Conservation (phyloP, 2,113 vertebrate genomes). For the Stomatorhinus ivindoensis region DNA sequence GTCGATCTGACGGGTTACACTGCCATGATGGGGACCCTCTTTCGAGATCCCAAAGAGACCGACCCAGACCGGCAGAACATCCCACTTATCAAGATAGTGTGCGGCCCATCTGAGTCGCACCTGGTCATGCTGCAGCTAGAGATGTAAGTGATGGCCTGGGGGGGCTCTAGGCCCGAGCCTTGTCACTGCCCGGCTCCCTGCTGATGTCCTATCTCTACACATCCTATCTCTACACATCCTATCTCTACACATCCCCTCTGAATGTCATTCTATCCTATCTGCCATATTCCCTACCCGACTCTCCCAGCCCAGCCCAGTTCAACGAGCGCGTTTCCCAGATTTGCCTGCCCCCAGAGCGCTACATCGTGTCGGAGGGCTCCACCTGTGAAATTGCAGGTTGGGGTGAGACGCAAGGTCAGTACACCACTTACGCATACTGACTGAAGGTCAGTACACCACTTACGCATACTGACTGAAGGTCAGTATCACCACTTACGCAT, state of each 20-base stretch:
- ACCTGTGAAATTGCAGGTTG: slow-evolving; percentile 87
- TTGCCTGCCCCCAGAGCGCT: slow-evolving; percentile 84
- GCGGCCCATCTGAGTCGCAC: slow-evolving; percentile 80
- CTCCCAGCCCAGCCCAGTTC: slow-evolving; percentile 65
- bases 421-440: too few relatives aligned
- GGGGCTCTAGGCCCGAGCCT: not conserved
- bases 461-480: too few relatives aligned
- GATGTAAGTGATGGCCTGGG: slow-evolving; percentile 48
- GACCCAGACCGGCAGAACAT: slow-evolving; percentile 73
- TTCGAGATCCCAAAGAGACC: slow-evolving; percentile 63
- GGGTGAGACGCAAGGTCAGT: slow-evolving; percentile 82
- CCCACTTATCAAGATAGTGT: slow-evolving; percentile 69
- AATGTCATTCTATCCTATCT: not conserved
- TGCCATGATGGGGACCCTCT: slow-evolving; percentile 80
- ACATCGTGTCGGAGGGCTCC: slow-evolving; percentile 70
- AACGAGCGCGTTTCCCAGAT: slow-evolving; percentile 81
- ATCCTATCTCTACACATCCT: too few relatives aligned
- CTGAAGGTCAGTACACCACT: too few relatives aligned
- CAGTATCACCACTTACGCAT: too few relatives aligned
- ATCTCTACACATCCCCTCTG: not conserved
- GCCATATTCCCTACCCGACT: slow-evolving; percentile 4
- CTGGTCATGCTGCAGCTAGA: slow-evolving; percentile 86
- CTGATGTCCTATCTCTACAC: not conserved
- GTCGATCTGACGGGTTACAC: slow-evolving; percentile 73
- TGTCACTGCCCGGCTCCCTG: not conserved